Percentiles rank a stretch among this genome's conserved stretches.
phyloP scores from a whole-genome alignment of 1,140 invertebrate species.

The Geopemphigus sp. region DNA sequence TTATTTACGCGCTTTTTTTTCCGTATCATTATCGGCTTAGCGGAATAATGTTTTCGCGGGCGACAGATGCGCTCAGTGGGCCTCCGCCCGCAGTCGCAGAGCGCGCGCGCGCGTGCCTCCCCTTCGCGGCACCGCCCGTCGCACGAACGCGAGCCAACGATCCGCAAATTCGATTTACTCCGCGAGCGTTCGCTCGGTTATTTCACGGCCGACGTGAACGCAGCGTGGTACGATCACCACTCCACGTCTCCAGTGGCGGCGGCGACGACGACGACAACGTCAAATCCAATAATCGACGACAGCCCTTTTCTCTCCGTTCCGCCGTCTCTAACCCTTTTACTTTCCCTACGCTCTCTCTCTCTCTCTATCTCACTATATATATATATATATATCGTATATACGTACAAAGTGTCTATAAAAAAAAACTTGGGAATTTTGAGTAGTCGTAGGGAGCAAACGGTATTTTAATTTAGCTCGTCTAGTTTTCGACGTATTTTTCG shows the following conservation, averaged over 20 bases:
- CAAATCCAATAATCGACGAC: conserved; percentile 39
- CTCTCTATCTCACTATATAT: not conserved
- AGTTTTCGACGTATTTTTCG: no score
- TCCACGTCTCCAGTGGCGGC: conserved; percentile 17
- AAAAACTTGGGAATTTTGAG: no score
- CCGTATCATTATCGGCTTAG: conserved; percentile 39
- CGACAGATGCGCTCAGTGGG: conserved; percentile 36
- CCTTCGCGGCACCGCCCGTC: no score
- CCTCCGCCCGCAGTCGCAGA: no score
- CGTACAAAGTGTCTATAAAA: no score
- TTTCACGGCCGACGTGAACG: conserved; percentile 43
- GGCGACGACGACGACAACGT: not conserved
- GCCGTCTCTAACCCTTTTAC: not conserved
- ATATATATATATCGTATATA: not conserved
- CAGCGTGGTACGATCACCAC: conserved; percentile 32
- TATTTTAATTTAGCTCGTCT: no score
- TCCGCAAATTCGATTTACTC: conserved; percentile 46
- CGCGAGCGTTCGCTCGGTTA: conserved; percentile 4
- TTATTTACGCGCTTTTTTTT: not conserved
- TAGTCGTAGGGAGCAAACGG: no score
- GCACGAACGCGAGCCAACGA: conserved; percentile 24
- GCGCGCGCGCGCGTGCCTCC: no score
- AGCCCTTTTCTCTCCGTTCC: not conserved
- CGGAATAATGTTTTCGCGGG: conserved; percentile 35
- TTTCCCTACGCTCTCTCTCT: not conserved